Evolutionary conservation across 23 tunicate species (phyloP), one percentile per base, ranked within the genome.

Genomic region (Phallusia fumigata): DNA sequence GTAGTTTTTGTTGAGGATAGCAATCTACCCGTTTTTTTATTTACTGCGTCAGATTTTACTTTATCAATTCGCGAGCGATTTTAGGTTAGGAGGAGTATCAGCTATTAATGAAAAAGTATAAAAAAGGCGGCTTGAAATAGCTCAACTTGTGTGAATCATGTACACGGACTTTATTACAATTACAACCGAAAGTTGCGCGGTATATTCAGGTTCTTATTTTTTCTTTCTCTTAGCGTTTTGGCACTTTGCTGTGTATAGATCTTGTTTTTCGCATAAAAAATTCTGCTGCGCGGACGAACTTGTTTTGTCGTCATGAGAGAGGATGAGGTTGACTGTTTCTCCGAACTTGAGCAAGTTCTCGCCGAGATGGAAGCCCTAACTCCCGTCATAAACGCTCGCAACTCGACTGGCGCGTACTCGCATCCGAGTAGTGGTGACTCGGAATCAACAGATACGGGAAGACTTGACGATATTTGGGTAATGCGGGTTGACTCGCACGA

Each of bases 331-430:
- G 51, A 35, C 12, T 81, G 86, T 64, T 79, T 81, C 33, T 80
- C 86, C 13, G 91, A 81, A 33, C 75, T 87, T 16, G 91, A 87
- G 82, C 58, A 47, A 52, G 91, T 87, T 33, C 64, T 87, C 1
- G 86, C 91, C 40, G 91, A 87, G 53, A 87, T 87, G 91, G 91
- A 87, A 47, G 91, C 85, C 28, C 31, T 87, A 24, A 82, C 86
- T 3, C 76, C 83, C 21, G 52, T 52, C 32, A 18, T 52, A 32
- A 79, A 52, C 73, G 77, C 77, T 19, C 36, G 77, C 31, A 33
- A 74, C 40, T 32, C 77, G 36, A 31, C 83, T 15, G 35, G 44
- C 19, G 3, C 36, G 32, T 52, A 32, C 73, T 40, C 65, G 64
- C 73, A 53, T 31, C 65, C 44, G 32, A 52, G 73, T 52, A 53